These are phyloP conservation scores for Lithophane ornitopus DNA, from an alignment of 2,888 invertebrate genomes.

Conservation along the genomic window DNA sequence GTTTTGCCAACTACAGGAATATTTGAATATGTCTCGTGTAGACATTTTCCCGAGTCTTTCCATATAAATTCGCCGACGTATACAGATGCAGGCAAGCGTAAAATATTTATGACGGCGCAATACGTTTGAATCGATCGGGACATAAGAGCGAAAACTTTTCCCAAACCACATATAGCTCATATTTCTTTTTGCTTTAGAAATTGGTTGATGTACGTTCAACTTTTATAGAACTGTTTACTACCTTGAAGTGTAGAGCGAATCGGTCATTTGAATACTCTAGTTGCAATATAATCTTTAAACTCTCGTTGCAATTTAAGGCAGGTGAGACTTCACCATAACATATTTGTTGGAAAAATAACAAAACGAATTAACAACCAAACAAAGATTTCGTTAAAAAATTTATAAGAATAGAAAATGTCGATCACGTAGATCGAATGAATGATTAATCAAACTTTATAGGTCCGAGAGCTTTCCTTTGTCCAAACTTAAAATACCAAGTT, in stretches of 20 bases:
- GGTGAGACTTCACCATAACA: neutral
- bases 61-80: constrained; percentile 63
- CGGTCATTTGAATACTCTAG: constrained; percentile 5
- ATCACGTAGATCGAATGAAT: no score
- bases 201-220: constrained; percentile 11
- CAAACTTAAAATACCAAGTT: neutral
- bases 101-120: constrained; percentile 68
- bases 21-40: constrained; percentile 57
- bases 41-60: constrained; percentile 54
- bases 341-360: neutral
- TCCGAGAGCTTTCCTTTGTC: neutral
- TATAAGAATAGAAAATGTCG: neutral
- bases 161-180: constrained; percentile 43
- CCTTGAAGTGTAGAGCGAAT: neutral
- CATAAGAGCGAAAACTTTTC: constrained; percentile 54
- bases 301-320: neutral
- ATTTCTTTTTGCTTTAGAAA: constrained; percentile 41
- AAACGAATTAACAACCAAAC: neutral
- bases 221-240: constrained; percentile 19
- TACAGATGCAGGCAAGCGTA: constrained; percentile 65
- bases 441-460: no score
- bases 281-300: neutral
- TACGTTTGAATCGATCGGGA: constrained; percentile 63
- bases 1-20: constrained; percentile 39
- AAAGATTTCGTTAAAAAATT: neutral